Base-by-base conservation (phyloP, 1,140 invertebrate species). In the Ceratina calcarata region DNA sequence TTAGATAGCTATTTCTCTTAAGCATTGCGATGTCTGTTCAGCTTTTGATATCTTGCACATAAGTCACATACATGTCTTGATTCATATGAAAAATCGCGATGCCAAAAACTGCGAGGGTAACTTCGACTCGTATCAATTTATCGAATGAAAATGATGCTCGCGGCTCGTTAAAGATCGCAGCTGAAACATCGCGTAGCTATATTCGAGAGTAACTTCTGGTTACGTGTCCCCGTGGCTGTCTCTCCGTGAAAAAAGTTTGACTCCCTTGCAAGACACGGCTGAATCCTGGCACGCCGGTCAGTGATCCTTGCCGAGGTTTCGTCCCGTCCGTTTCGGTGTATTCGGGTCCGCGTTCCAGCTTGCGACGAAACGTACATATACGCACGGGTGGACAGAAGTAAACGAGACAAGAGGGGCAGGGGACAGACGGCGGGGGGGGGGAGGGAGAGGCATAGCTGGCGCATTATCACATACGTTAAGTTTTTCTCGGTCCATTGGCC, bases 381-480 rank as follows among this genome's bases (percentile, higher is more conserved):
- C 20, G 20, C 18, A 51, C 66, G 18, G 45, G 18, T 20, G 22
- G 27, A 70, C 27, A 55, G 24, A 67, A 32, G 32, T 32, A 51
- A 20, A 24, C 16, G 27, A 24, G 60, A n/a, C n/a, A 7, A 15
- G 20, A 45, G 3, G 20, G 22, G 16, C 0, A 20, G 66, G 8
- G 16, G 10, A 18, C n/a, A 53, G 20, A 51, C 10, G 7, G 24
- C 2, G 3, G 0, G 18, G 16, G 15, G 37, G 13, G 37, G 37
- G 55, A 27, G 65, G 24, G 72, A 71, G 67, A 67, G 53, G 72
- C 78, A 86, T 86, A 86, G 85, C 85, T 86, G 84, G 85, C 82
- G 85, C 85, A 87, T 87, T 87, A 87, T 87, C 85, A 87, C 85
- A 87, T 87, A 87, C 85, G 85, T 87, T 86, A 86, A 86, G 81